Conservation (phyloP, 1,140 invertebrate genomes). For the Harpegnathos saltator region DNA sequence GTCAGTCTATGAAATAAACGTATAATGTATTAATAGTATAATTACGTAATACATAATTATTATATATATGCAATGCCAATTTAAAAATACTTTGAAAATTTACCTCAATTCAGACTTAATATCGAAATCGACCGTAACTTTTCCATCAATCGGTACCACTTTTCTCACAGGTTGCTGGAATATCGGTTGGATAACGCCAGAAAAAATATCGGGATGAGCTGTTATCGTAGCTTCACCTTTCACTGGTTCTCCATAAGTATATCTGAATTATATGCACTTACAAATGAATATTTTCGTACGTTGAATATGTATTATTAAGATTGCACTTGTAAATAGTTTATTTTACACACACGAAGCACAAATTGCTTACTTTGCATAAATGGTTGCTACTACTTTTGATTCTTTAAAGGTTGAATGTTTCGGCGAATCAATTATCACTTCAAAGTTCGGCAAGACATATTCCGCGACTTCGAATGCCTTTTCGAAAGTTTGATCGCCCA, state of each 20-base stretch:
- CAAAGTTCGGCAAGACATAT: conserved; percentile 97
- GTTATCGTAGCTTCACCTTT: conserved; percentile 92
- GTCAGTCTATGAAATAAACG: conserved; percentile 84
- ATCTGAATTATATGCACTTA: conserved; percentile 84
- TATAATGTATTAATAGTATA: conserved; percentile 21
- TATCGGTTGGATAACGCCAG: conserved; percentile 92
- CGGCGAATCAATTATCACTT: conserved; percentile 93
- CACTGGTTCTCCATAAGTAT: conserved; percentile 94
- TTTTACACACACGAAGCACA: neutral
- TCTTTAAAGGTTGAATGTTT: conserved; percentile 93
- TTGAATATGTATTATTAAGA: too few species aligned
- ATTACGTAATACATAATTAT: too few species aligned
- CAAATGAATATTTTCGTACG: conserved; percentile 65
- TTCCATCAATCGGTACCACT: conserved; percentile 93
- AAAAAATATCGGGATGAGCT: conserved; percentile 92
- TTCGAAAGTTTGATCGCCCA: conserved; percentile 88
- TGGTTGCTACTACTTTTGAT: conserved; percentile 90
- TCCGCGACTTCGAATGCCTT: conserved; percentile 94
- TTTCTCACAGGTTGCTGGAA: conserved; percentile 91
- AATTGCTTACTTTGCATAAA: conserved; percentile 92
- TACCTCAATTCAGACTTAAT: conserved; percentile 89
- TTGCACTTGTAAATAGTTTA: neutral
- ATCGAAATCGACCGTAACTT: conserved; percentile 91
- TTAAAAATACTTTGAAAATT: conserved; percentile 41
- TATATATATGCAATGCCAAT: neutral